These are phyloP conservation scores for Cyprinella venusta DNA, from an alignment of 2,797 vertebrate species.

Conservation along the genomic window DNA sequence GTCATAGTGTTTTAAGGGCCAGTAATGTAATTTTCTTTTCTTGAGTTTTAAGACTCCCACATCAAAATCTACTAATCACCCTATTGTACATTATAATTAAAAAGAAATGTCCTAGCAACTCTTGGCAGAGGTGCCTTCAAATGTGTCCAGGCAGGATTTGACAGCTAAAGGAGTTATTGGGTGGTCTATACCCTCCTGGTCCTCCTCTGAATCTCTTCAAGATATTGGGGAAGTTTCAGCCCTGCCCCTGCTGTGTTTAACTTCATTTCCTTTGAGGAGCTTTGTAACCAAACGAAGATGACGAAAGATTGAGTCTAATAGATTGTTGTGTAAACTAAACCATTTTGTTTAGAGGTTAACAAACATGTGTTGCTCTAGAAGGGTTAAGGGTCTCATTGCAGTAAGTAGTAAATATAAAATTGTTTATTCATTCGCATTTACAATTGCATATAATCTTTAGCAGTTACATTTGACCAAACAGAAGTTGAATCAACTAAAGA, in stretches of 20 bases:
- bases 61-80: conserved; percentile 39
- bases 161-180: conserved; percentile 67
- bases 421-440: background rate
- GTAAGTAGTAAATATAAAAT: conserved; percentile 49
- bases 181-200: conserved; percentile 46
- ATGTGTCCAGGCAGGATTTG: conserved; percentile 50
- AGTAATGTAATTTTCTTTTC: conserved; percentile 17
- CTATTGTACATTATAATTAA: conserved; percentile 50
- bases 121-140: conserved; percentile 46
- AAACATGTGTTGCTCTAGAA: conserved; percentile 33
- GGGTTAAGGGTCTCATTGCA: conserved; percentile 55
- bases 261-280: conserved; percentile 48
- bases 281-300: conserved; percentile 59
- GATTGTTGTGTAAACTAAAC: conserved; percentile 56
- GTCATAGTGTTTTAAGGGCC: conserved; percentile 28
- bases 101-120: conserved; percentile 55
- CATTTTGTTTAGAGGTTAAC: conserved; percentile 57
- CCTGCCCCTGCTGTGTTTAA: conserved; percentile 45
- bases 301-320: conserved; percentile 44
- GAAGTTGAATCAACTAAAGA: background rate
- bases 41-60: conserved; percentile 46
- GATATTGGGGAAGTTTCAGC: conserved; percentile 59
- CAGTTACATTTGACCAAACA: background rate
- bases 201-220: conserved; percentile 55
- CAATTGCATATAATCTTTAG: background rate